These are phyloP conservation scores for Ctenopoma kingsleyae DNA, from an alignment of 2,797 vertebrate genomes.

Conservation along the genomic window DNA sequence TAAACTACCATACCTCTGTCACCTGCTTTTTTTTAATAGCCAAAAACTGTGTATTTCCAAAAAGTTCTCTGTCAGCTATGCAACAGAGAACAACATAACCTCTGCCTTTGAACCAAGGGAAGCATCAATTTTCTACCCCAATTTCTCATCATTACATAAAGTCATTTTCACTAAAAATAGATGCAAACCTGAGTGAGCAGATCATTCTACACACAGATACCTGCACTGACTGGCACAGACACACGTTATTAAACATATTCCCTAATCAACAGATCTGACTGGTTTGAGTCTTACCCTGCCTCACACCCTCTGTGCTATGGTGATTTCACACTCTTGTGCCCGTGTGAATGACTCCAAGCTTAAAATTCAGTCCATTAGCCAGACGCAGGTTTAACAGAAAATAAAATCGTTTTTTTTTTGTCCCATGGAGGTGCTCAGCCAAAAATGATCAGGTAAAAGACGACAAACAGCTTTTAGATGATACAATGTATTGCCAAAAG, in stretches of 20 bases:
- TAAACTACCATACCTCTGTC: constrained; percentile 1
- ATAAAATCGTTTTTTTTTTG: constrained; percentile 34
- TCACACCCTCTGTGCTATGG: constrained; percentile 31
- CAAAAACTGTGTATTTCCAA: constrained; percentile 26
- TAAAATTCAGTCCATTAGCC: constrained; percentile 20
- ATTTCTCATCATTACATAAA: constrained; percentile 48
- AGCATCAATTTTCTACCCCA: constrained; percentile 41
- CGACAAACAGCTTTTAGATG: constrained; percentile 34
- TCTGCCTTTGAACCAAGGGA: constrained; percentile 33
- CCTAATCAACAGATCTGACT: constrained; percentile 46
- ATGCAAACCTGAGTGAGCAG: constrained; percentile 22
- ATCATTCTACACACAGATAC: constrained; percentile 23
- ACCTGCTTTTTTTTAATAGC: constrained; percentile 13
- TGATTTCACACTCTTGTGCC: constrained; percentile 32
- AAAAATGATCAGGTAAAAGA: constrained; percentile 53
- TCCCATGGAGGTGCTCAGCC: constrained; percentile 30
- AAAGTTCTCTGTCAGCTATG: constrained; percentile 3
- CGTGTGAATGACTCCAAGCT: constrained; percentile 36
- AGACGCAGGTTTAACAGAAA: constrained; percentile 39
- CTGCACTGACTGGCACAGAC: not conserved
- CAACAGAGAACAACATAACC: constrained; percentile 16
- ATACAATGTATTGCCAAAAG: constrained; percentile 18
- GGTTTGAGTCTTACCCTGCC: constrained; percentile 19
- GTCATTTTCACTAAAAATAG: constrained; percentile 44
- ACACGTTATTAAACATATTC: constrained; percentile 22